Evolutionary conservation across 1,140 invertebrate species (phyloP), one percentile per base, ranked within the genome.

Genomic region (Campoletis sonorensis): DNA sequence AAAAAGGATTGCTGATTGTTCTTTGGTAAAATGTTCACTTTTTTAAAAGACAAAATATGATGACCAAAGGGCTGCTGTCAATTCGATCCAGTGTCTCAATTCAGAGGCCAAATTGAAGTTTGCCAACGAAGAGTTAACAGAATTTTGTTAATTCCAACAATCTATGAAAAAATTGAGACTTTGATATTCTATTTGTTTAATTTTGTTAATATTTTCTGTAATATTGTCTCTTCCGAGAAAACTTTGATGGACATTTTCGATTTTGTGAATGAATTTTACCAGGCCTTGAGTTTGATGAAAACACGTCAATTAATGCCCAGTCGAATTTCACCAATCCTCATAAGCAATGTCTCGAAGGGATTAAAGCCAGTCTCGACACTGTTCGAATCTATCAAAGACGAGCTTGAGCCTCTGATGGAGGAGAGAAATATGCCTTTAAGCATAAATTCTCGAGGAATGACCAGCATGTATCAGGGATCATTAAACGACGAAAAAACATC

Each of bases 251-350:
- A 45, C 1, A 8, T 64, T 54, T 54, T 54, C 1, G 1, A 54
- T n/a, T 54, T 54, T 16, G n/a, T 64, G 10, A 8, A 64, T 64
- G 27, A 5, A 8, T 64, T 64, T 64, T 27, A n/a, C 21, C 13
- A 91, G 90, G 90, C 93, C 4, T 89, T 93, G 87, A 92, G 88
- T 71, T 90, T 93, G 71, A 92, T 93, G 81, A 93, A 93, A 86
- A 92, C 86, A 27, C 89, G 88, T 54, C 92, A 93, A 82, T 84
- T 90, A 3, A 82, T 85, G 4, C 79, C 84, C 4, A 85, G 81
- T 71, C 85, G 85, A 64, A 79, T 87, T 16, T 83, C 86, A 58
- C 85, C 45, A 23, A 70, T 83, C 30, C 76, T 90, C 10, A 88
- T 91, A 71, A 84, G 84, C 27, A 90, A 90, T 85, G 86, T 91